Percentiles rank a stretch among this genome's conserved stretches.
Evolutionary conservation across 2,113 vertebrate species (phyloP).

Genomic region (Tetrao urogallus): DNA sequence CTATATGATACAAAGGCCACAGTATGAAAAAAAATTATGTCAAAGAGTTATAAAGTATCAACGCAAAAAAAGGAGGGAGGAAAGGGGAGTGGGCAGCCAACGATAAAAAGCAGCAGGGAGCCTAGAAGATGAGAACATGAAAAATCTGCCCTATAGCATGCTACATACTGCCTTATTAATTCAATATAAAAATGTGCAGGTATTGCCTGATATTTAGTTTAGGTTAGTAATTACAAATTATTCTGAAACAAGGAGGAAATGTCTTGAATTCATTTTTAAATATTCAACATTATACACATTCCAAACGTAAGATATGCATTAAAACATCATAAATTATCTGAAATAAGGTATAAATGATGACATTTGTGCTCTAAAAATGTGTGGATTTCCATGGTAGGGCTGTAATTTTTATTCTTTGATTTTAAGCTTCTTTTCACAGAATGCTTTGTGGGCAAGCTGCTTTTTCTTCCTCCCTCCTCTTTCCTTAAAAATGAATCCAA

Average conservation of each 20-base stretch:
- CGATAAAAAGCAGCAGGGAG: neutral
- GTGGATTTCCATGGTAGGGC: neutral
- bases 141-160: neutral
- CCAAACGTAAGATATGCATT: neutral
- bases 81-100: neutral
- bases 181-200: neutral
- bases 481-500: neutral
- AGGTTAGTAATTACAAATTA: neutral
- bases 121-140: neutral
- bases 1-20: accelerated
- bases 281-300: neutral
- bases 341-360: neutral
- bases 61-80: neutral
- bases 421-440: neutral
- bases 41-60: neutral
- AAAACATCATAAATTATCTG: neutral
- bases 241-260: neutral
- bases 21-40: neutral
- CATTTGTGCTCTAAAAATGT: accelerated
- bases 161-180: neutral
- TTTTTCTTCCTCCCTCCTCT: neutral
- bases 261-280: neutral
- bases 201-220: neutral
- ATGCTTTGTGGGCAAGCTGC: neutral
- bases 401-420: neutral